Evolutionary conservation across 53 echinoderm and acorn worm species (phyloP), one percentile per base, ranked within the genome.

Genomic region (Zoroaster sp.): DNA sequence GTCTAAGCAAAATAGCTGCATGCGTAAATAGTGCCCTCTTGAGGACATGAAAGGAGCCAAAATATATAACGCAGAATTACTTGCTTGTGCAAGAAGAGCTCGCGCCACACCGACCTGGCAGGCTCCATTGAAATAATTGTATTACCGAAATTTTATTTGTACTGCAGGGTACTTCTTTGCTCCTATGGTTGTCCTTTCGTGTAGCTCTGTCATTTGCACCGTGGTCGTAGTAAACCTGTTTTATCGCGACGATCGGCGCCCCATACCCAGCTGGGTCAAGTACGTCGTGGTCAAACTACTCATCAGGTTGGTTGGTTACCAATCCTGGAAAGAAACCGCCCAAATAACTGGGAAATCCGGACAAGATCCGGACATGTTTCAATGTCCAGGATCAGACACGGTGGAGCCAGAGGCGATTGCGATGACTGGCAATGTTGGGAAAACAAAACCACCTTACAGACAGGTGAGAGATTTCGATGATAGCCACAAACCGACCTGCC

Each of bases 121-220:
- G n/a, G n/a, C n/a, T n/a, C n/a, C n/a, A n/a, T n/a, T n/a, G n/a
- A n/a, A n/a, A n/a, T n/a, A n/a, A n/a, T n/a, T n/a, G n/a, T n/a
- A n/a, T n/a, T n/a, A n/a, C n/a, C n/a, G n/a, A n/a, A n/a, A n/a
- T 25, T 38, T 53, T 35, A 12, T 31, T 40, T 34, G 4, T 0
- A 51, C 33, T 13, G 10, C 33, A 88, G 88, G 77, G 1, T 42
- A 6, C 28, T 88, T 66, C 78, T 88, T 88, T 25, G 78, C 88
- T 3, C 68, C 78, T 25, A 88, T 88, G 66, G 46, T 88, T 15
- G 46, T 13, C 8, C 66, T 88, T 21, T 40, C 77, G 12, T 88
- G 88, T 54, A 41, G 46, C 32, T 88, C 88, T 6, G 35, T 88
- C 35, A 32, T 88, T 7, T 28, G 34, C 43, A 78, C 88, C 66